Percentiles rank a stretch among this genome's conserved stretches.
Evolutionary conservation across 2,888 invertebrate species (phyloP).

Genomic region (Caenorhabditis virilis): DNA sequence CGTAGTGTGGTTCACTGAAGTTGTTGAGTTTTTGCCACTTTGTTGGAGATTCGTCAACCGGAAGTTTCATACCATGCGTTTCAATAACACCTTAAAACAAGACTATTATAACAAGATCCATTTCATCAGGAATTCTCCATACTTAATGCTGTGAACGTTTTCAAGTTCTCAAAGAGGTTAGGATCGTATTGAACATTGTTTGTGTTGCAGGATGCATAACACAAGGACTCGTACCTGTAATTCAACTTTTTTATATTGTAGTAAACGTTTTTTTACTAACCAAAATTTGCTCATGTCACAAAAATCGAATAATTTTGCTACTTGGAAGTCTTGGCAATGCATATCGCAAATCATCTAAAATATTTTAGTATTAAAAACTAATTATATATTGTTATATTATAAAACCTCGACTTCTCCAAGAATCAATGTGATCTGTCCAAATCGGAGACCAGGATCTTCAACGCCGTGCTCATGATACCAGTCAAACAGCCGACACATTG

Average conservation of each 20-base stretch:
- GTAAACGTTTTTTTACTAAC: too few relatives aligned
- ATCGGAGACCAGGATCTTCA: slow-evolving; percentile 52
- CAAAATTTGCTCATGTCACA: slow-evolving; percentile 61
- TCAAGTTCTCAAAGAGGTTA: slow-evolving; percentile 33
- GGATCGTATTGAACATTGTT: slow-evolving; percentile 38
- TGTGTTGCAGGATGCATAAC: slow-evolving; percentile 42
- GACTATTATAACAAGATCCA: too few relatives aligned
- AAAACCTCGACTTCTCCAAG: slow-evolving; percentile 62
- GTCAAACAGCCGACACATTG: slow-evolving; percentile 52
- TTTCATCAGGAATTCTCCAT: not conserved
- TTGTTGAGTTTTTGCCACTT: slow-evolving; percentile 4
- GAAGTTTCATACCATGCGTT: slow-evolving; percentile 7
- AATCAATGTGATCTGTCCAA: slow-evolving; percentile 58
- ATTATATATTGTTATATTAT: not conserved
- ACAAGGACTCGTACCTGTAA: slow-evolving; percentile 47
- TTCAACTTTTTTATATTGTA: too few relatives aligned
- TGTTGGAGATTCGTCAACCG: not conserved
- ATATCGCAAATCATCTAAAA: slow-evolving; percentile 55
- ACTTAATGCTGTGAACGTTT: slow-evolving; percentile 39
- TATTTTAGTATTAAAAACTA: slow-evolving; percentile 1
- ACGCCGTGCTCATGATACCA: slow-evolving; percentile 34
- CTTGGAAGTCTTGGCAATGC: slow-evolving; percentile 63
- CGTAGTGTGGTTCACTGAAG: not conserved
- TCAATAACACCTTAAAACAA: slow-evolving; percentile 35
- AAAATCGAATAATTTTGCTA: slow-evolving; percentile 66